These are phyloP conservation scores for Mormyrus iriodes DNA, from an alignment of 2,113 vertebrate species.

Conservation along the genomic window DNA sequence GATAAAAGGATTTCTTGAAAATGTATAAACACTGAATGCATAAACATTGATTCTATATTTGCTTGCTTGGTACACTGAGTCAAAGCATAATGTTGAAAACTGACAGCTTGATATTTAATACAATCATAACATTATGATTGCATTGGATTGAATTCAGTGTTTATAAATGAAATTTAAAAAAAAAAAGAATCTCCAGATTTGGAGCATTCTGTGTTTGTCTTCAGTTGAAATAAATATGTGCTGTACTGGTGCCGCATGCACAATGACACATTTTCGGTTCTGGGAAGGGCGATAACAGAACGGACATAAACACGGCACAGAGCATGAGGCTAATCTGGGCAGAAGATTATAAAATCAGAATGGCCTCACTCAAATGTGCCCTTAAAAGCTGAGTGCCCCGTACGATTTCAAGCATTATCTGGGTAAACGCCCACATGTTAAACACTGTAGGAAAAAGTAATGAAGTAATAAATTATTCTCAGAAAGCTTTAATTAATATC, in stretches of 20 bases:
- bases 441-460: conserved; percentile 37
- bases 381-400: conserved; percentile 15
- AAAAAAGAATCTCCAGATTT: conserved; percentile 24
- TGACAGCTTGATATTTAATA: conserved; percentile 21
- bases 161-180: not conserved
- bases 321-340: conserved; percentile 8
- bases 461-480: conserved; percentile 49
- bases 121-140: conserved; percentile 16
- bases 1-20: not conserved
- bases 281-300: conserved; percentile 44
- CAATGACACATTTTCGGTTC: conserved; percentile 35
- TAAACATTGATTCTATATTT: not conserved
- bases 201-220: conserved; percentile 38
- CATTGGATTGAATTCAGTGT: not conserved
- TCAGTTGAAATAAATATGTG: conserved; percentile 42
- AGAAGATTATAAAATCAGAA: conserved; percentile 6
- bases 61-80: conserved; percentile 21
- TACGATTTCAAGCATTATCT: conserved; percentile 12
- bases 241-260: conserved; percentile 30
- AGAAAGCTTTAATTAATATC: conserved; percentile 57
- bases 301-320: conserved; percentile 23
- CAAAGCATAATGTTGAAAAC: not conserved
- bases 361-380: conserved; percentile 13
- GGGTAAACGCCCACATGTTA: conserved; percentile 30
- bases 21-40: not conserved